Evolutionary conservation across 2,888 invertebrate species (phyloP), one percentile per base, ranked within the genome.

Genomic region (Polymixis flavicincta): DNA sequence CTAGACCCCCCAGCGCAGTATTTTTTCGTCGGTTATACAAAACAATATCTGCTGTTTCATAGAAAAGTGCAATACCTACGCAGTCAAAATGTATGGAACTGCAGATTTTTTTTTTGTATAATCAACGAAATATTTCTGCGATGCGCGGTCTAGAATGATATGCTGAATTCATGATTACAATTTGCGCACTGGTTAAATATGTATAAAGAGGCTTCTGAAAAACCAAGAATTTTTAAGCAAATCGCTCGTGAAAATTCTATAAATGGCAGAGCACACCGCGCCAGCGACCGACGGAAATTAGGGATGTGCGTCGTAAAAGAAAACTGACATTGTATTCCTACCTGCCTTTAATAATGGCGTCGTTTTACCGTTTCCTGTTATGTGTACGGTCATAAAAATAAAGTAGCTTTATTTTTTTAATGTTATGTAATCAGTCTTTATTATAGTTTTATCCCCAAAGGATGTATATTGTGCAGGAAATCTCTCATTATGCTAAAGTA

Each of bases 201-300:
- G n/a, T n/a, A n/a, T n/a, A 71, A 48, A 75, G 42, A n/a, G 22
- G 2, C 19, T 17, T 11, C 22, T 37, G 19, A 28, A 79, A 60
- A 22, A 76, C 17, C 19, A 48, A 78, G 48, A 76, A 71, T 28
- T 54, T 55, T 64, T 50, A 42, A 80, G 32, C 63, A 73, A 80
- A 80, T 66, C 13, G 71, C 70, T 83, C 63, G 66, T 73, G 67
- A 76, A 85, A 83, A 76, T 32, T 72, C 72, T 63, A 61, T 75
- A 75, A 80, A 72, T 13, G 59, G 5, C 68, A 37, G 54, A 63
- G 48, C 45, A 60, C 28, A 63, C 59, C 45, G 32, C n/a, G 2
- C 7, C 37, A 6, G 37, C 55, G 67, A 22, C 67, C 32, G 57
- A 50, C 52, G 50, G 61, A 81, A 76, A 76, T 76, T 71, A 28